Evolutionary conservation across 1,140 invertebrate genomes (phyloP), one percentile per base, ranked within the genome.

Genomic region (Leptoteleia sp.): DNA sequence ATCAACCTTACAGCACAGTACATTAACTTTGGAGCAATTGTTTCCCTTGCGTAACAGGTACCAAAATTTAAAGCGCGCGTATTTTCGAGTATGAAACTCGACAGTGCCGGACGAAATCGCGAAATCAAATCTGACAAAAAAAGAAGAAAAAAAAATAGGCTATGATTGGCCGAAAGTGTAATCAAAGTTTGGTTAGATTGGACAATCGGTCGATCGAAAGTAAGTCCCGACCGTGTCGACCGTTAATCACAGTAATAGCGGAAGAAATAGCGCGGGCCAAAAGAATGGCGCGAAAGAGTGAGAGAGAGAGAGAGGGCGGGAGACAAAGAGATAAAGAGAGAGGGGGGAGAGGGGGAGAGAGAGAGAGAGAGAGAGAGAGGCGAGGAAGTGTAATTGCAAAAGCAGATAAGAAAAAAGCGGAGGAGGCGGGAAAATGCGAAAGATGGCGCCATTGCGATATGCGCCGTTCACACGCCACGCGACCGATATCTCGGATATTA

Each of bases 371-470:
- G n/a, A 45, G 40, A 50, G 38, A 64, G 50, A 76, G 35, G 9
- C 38, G 16, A 55, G 33, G 48, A 52, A 40, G 64, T 55, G 59
- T 57, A 76, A 48, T 54, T 71, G 64, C 48, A 55, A 59, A 52
- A 11, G 37, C 25, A 67, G 67, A 76, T 67, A 70, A 76, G 65
- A 67, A 62, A 68, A 76, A 59, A 67, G 17, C 27, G 9, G 61
- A 73, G 35, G 42, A 75, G 50, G 62, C 29, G 43, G 70, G 43
- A 71, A 61, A 83, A 79, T 65, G 40, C 25, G 55, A 83, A 83
- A 83, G 82, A 85, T 83, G 83, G 83, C 83, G 84, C 80, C 84
- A 82, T 81, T 43, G 79, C 81, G 83, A 85, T 85, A 82, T 75
- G 82, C 73, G 45, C 75, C 64, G 81, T 85, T 87, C 84, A 81